phyloP scores from a whole-genome alignment of 2,113 vertebrate species.

The Phrynocephalus versicolor region DNA sequence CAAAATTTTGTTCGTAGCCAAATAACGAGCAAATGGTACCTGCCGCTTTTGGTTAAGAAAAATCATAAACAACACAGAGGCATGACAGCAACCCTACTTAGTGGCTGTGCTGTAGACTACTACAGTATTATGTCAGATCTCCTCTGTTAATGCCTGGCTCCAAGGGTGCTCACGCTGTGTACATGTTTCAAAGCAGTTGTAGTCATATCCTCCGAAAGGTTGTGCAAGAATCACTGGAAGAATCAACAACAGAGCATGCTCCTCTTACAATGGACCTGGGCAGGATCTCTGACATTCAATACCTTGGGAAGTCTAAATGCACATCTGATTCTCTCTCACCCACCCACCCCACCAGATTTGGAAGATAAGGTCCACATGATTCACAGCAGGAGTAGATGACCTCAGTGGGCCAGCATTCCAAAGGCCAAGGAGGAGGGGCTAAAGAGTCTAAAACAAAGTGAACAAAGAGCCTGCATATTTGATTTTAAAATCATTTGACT shows the following conservation, averaged over 20 bases:
- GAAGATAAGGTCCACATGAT: too few species aligned
- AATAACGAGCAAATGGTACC: constrained; percentile 95
- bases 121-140: accelerated
- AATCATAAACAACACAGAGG: background rate
- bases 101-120: accelerated
- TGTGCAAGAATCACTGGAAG: background rate
- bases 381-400: too few species aligned
- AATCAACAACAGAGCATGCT: background rate
- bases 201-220: background rate
- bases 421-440: too few species aligned
- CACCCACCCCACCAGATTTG: background rate
- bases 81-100: accelerated
- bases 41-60: constrained; percentile 78
- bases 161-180: background rate
- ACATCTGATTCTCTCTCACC: too few species aligned
- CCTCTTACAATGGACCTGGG: too few species aligned
- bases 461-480: too few species aligned
- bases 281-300: too few species aligned
- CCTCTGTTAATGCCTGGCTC: background rate
- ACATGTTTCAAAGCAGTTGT: background rate
- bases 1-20: constrained; percentile 95
- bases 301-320: too few species aligned
- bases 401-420: too few species aligned
- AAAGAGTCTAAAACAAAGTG: too few species aligned
- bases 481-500: too few species aligned